Evolutionary conservation across 2,888 invertebrate genomes (phyloP).

Genomic region (Ashinkailepas kermadecensis): DNA sequence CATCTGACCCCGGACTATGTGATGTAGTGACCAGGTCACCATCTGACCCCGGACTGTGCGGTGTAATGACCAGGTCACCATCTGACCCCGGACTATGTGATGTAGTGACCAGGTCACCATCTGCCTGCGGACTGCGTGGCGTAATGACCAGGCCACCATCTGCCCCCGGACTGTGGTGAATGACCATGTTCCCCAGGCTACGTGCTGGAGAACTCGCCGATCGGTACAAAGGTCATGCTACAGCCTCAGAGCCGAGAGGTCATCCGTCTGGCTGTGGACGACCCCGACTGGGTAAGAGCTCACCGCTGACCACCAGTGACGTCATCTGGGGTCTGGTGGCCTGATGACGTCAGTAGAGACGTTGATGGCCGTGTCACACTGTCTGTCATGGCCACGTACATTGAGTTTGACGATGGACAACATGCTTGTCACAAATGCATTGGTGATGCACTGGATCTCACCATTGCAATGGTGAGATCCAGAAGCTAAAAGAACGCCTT

Average conservation of each 20-base stretch:
- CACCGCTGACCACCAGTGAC: neutral
- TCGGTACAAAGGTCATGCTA: constrained; percentile 70
- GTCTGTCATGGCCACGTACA: neutral
- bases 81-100: too few relatives aligned
- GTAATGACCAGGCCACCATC: too few relatives aligned
- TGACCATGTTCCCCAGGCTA: constrained; percentile 46
- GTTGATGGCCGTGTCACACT: neutral
- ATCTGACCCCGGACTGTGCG: too few relatives aligned
- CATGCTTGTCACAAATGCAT: neutral
- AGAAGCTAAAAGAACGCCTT: too few relatives aligned
- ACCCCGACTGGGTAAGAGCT: constrained; percentile 49
- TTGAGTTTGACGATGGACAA: neutral
- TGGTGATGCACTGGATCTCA: neutral
- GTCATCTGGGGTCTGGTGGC: neutral
- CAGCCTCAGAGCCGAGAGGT: constrained; percentile 51
- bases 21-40: too few relatives aligned
- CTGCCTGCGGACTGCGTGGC: too few relatives aligned
- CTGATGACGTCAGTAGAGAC: neutral
- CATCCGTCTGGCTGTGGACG: constrained; percentile 65
- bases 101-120: too few relatives aligned
- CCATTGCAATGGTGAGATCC: neutral
- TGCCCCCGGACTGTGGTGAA: too few relatives aligned
- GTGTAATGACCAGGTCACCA: too few relatives aligned
- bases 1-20: too few relatives aligned
- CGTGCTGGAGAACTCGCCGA: constrained; percentile 75